Evolutionary conservation across 2,113 vertebrate species (phyloP).

Genomic region (Otus sunia): DNA sequence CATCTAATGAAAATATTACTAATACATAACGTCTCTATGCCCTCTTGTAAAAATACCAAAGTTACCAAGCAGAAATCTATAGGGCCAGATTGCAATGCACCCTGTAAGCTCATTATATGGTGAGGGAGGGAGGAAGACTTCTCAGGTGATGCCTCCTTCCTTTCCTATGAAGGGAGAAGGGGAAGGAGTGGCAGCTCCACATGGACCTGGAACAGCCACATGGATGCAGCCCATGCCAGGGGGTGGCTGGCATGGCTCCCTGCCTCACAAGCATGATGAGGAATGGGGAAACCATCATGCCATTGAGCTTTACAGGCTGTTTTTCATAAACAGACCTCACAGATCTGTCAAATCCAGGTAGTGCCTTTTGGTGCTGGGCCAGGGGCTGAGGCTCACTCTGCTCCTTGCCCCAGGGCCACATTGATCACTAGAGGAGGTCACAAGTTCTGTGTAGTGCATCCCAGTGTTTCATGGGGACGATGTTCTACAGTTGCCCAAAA

Average conservation of each 20-base stretch:
- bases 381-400: neutral
- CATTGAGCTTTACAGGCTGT: neutral
- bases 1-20: neutral
- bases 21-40: neutral
- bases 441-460: neutral
- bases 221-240: neutral
- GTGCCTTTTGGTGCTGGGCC: fast-evolving
- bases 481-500: neutral
- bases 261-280: fast-evolving
- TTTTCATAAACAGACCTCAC: neutral
- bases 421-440: neutral
- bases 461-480: neutral
- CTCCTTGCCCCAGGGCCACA: fast-evolving
- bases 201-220: fast-evolving
- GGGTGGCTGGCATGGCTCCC: neutral
- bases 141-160: neutral
- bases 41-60: neutral
- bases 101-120: neutral
- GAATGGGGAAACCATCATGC: neutral
- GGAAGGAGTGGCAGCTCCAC: fast-evolving
- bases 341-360: neutral
- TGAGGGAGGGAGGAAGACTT: neutral
- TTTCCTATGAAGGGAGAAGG: neutral
- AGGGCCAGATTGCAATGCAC: neutral
- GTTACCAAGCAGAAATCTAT: neutral